phyloP scores from a whole-genome alignment of 1,140 invertebrate species.

The Lysiphlebus fabarum region DNA sequence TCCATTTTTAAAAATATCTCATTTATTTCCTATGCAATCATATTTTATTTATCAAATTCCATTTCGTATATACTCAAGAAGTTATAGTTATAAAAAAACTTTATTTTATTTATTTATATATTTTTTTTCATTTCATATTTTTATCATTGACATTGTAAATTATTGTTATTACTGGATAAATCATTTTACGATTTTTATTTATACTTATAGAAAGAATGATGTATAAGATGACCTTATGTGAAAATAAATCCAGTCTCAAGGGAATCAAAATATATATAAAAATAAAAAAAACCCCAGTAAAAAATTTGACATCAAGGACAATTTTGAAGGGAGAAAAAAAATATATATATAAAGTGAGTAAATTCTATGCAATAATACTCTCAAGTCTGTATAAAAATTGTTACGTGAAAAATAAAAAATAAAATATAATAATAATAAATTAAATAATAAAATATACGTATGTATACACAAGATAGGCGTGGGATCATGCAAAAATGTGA shows the following conservation, averaged over 20 bases:
- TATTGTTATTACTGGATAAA: no score
- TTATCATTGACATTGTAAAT: no score
- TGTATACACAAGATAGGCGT: conserved; percentile 13
- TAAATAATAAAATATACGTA: conserved; percentile 14
- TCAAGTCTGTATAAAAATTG: neutral
- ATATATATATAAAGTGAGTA: conserved; percentile 10
- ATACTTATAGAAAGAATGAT: no score
- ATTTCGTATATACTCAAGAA: no score
- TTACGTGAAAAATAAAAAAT: neutral
- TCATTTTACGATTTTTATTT: no score
- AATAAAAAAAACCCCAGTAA: conserved; percentile 6
- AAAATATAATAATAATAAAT: conserved; percentile 11
- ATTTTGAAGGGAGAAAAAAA: conserved; percentile 3
- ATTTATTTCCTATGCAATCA: no score
- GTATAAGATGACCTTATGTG: no score
- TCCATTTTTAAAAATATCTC: no score
- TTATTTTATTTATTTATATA: no score
- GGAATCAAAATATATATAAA: neutral
- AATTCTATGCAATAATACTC: conserved; percentile 15
- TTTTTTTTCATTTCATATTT: no score
- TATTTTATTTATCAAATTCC: no score
- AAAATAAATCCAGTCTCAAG: conserved; percentile 14
- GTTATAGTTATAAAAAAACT: no score
- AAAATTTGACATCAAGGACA: neutral
- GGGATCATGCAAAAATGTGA: conserved; percentile 19